Evolutionary conservation across 2,797 vertebrate species (phyloP), one percentile per base, ranked within the genome.

Genomic region (Myiothlypis coronata): DNA sequence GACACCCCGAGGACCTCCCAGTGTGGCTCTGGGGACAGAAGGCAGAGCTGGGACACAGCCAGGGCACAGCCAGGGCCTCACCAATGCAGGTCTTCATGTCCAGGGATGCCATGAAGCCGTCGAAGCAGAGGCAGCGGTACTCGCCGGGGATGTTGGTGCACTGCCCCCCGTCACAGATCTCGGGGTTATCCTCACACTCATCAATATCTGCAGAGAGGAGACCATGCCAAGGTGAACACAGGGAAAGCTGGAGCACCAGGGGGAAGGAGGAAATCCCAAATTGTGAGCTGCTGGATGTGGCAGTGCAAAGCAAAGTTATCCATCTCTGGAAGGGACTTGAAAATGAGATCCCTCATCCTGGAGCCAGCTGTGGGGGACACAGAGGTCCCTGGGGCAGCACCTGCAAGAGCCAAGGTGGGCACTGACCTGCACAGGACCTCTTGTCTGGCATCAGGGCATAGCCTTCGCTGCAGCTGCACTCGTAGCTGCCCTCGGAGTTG

Each of bases 401-500:
- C 37, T 41, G 1, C 0, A 0, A 11, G 21, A 34, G 49, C 18
- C 44, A 3, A 30, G 68, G 22, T 18, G 30, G 11, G 18, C 1
- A 9, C 96, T 88, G 83, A 99, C 99, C 99, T 96, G 98, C 96
- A 35, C 99, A 99, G 0, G 98, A 98, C 69, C 98, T 97, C 96
- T 98, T 98, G 94, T 99, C 98, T 0, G 99, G 98, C 99, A 99
- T 99, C 28, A 99, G 97, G 0, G 98, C 98, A 0, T 99, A 99
- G 49, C 99, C 99, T 14, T 98, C 98, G 0, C 98, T 98, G 22
- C 99, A 99, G 98, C 98, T 98, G 96, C 99, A 99, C 86, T 98
- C 98, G 18, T 99, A 99, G 97, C 99, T 99, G 80, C 99, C 99
- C 95, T 99, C 98, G 0, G 98, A 99, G 98, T 99, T 99, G 85